Percentiles rank a stretch among this genome's conserved stretches.
phyloP scores from a whole-genome alignment of 2,113 vertebrate species.

The Malurus melanocephalus region DNA sequence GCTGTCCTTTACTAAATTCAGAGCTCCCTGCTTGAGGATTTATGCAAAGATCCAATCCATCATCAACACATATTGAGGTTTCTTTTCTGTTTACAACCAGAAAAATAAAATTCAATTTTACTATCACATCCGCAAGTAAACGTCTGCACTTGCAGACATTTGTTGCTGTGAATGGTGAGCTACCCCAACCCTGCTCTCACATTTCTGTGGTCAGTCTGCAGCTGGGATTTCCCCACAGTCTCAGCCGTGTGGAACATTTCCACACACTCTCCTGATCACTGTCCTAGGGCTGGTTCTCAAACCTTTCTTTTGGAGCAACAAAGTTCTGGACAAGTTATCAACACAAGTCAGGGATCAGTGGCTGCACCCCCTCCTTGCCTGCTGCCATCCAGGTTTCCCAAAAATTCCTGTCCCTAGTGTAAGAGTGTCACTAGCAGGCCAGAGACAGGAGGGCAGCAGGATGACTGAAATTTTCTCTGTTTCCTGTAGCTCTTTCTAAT shows the following conservation, averaged over 20 bases:
- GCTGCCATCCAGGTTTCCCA: not conserved
- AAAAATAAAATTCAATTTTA: not conserved
- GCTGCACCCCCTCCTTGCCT: not conserved
- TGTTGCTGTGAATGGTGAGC: not conserved
- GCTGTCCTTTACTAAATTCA: not conserved
- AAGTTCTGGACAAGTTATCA: rapidly evolving
- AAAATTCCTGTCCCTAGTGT: not conserved
- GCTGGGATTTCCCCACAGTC: not conserved
- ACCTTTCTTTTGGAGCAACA: not conserved
- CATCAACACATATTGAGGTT: rapidly evolving
- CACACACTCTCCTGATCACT: not conserved
- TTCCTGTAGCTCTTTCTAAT: not conserved
- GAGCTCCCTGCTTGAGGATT: not conserved
- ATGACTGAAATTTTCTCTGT: rapidly evolving
- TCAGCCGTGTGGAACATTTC: not conserved
- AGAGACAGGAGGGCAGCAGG: not conserved
- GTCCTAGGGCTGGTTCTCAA: not conserved
- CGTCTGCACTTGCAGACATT: not conserved
- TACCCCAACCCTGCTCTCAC: not conserved
- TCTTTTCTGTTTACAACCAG: not conserved
- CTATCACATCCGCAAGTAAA: not conserved
- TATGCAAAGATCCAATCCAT: not conserved
- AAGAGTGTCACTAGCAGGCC: not conserved
- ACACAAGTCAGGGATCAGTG: rapidly evolving
- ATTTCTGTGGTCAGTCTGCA: not conserved